Conservation (phyloP, 2,113 vertebrate species). For the Columbina picui region DNA sequence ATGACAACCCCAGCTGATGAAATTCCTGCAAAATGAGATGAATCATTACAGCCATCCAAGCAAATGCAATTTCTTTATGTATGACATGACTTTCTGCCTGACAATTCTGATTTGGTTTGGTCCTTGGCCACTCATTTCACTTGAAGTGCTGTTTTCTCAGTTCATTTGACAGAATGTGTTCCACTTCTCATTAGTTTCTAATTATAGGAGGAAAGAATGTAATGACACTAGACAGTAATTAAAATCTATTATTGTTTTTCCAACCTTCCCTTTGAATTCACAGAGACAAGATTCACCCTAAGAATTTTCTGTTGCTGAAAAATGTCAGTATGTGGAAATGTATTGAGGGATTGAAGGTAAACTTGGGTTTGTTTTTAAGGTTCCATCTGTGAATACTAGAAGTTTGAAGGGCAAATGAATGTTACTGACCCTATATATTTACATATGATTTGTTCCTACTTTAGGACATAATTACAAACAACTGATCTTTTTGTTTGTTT, state of each 20-base stretch:
- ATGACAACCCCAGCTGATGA: not conserved
- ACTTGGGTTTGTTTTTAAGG: not conserved
- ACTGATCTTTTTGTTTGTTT: not conserved
- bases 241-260: slow-evolving; percentile 36
- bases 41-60: not conserved
- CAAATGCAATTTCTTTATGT: slow-evolving; percentile 15
- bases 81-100: not conserved
- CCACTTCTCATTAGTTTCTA: slow-evolving; percentile 44
- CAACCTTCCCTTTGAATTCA: slow-evolving; percentile 18
- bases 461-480: not conserved
- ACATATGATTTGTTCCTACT: not conserved
- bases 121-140: not conserved
- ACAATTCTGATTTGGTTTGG: not conserved
- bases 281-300: not conserved
- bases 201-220: slow-evolving; percentile 53
- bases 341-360: not conserved
- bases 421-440: not conserved
- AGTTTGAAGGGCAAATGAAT: not conserved
- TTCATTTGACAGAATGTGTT: slow-evolving; percentile 47
- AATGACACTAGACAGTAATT: slow-evolving; percentile 21
- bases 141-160: slow-evolving; percentile 1
- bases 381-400: not conserved
- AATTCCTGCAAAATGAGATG: not conserved
- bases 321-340: not conserved
- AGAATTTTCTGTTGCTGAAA: not conserved